Evolutionary conservation across 1,140 invertebrate species (phyloP).

Genomic region (Chrysoperla carnea): DNA sequence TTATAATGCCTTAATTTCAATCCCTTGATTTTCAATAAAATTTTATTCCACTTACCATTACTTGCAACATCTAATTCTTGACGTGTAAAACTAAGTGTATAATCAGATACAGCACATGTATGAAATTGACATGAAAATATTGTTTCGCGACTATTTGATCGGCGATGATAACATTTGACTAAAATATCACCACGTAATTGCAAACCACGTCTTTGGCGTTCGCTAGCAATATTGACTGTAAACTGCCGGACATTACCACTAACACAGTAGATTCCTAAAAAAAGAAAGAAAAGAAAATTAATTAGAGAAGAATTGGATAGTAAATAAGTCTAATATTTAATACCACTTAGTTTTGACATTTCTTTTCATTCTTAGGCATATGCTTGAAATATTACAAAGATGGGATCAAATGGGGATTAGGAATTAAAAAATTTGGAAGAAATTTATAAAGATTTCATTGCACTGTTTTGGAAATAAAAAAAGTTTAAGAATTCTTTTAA

Average conservation of each 20-base stretch:
- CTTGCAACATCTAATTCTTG: constrained; percentile 72
- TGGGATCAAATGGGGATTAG: no score
- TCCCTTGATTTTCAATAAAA: no score
- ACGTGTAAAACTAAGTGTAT: constrained; percentile 66
- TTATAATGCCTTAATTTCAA: no score
- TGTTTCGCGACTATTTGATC: constrained; percentile 30
- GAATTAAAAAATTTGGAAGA: no score
- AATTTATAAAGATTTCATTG: no score
- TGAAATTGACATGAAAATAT: constrained; percentile 80
- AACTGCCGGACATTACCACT: constrained; percentile 37
- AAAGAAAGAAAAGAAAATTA: constrained; percentile 2
- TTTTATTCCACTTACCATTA: constrained; percentile 34
- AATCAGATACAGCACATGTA: constrained; percentile 74
- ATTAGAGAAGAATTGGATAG: no score
- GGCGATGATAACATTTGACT: constrained; percentile 73
- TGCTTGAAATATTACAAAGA: no score
- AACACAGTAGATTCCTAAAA: constrained; percentile 50
- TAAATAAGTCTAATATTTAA: no score
- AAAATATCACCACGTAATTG: constrained; percentile 75
- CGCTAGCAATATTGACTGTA: constrained; percentile 46
- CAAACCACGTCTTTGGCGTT: constrained; percentile 39
- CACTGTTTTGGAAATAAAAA: no score
- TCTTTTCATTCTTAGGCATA: no score
- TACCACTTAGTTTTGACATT: no score
- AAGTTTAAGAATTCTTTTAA: no score